Base-by-base conservation (phyloP, 2,888 invertebrate genomes). In the Drosophila ochracea region DNA sequence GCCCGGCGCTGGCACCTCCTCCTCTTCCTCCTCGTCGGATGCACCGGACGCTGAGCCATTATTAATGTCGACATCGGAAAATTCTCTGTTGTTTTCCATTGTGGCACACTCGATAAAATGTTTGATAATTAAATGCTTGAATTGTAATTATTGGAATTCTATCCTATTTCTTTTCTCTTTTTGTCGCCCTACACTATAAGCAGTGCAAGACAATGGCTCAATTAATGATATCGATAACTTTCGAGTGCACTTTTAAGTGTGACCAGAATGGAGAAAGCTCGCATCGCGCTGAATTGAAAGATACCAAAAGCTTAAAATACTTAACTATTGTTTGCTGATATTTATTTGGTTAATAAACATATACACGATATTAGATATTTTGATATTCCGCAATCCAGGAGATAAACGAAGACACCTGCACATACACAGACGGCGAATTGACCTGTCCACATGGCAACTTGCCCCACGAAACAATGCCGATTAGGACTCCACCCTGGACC, bases 1-100 rank as follows among this genome's bases (percentile, higher is more conserved):
- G 43, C 86, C 91, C 80, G 92, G 92, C 41, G 91, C 87, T 72
- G 92, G 92, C 11, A 92, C 92, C 72, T 92, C 92, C 73, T 92
- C 92, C 31, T 92, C 92, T 69, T 92, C 92, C 66, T 92, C 92
- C 21, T 92, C 92, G 5, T 89, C 89, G 28, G 86, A 90, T 30
- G 81, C 89, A 37, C 70, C 82, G 19, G 83, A 85, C 86, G 96
- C 62, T 43, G 73, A 96, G 82, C 96, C 96, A 81, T 95, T 95
- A 92, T 95, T 95, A 87, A 96, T 96, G 92, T 96, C 96, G 86
- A 96, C 95, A 92, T 95, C 96, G 93, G 96, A 96, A 93, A 97
- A 97, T 59, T 87, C 88, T 63, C 82, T 84, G 68, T 86, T 91
- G 55, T 82, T 80, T 69, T 92, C 91, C 92, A 93, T 93, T 65